phyloP scores from a whole-genome alignment of 2,113 vertebrate genomes.

The Aptenodytes forsteri region DNA sequence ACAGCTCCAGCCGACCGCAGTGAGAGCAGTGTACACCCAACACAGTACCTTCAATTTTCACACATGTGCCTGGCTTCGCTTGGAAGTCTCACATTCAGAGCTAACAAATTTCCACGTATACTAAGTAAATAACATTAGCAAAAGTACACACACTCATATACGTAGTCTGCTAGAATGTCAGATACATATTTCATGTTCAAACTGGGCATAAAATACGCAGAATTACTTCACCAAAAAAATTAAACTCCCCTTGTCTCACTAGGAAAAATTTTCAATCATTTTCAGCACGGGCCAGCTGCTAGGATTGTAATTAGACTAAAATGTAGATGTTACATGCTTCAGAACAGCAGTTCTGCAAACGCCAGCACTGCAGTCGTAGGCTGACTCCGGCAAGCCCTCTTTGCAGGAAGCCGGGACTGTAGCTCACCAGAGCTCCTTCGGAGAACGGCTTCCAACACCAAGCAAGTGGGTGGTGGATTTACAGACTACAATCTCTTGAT shows the following conservation, averaged over 20 bases:
- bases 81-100: background rate
- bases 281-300: background rate
- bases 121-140: background rate
- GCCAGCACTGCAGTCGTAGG: background rate
- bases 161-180: background rate
- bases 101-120: background rate
- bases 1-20: background rate
- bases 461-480: background rate
- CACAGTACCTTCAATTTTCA: background rate
- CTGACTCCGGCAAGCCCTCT: background rate
- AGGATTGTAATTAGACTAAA: background rate
- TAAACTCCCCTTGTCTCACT: background rate
- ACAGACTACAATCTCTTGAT: background rate
- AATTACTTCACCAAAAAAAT: background rate
- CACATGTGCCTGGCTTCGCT: background rate
- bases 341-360: background rate
- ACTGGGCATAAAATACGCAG: background rate
- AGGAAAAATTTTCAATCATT: background rate
- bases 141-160: background rate
- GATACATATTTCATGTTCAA: background rate
- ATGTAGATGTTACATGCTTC: background rate
- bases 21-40: fast-evolving
- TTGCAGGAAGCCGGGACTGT: background rate
- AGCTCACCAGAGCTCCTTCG: background rate
- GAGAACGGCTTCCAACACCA: background rate